phyloP scores from a whole-genome alignment of 2,113 vertebrate species.

The Tyto alba region DNA sequence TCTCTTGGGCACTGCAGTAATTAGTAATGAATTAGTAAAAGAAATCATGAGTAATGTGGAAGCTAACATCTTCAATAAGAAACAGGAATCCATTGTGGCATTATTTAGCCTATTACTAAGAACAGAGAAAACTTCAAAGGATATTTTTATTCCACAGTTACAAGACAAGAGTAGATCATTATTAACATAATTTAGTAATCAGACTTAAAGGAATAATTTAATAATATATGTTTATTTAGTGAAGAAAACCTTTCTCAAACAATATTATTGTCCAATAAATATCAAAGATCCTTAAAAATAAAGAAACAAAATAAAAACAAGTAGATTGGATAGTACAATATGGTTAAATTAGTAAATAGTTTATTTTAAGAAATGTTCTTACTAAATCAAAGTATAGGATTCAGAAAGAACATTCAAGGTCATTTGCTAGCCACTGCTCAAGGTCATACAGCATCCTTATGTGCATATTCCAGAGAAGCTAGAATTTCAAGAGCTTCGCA shows the following conservation, averaged over 20 bases:
- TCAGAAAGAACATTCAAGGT: not conserved
- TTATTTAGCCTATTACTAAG: not conserved
- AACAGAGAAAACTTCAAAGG: conserved; percentile 18
- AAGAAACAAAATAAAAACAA: not conserved
- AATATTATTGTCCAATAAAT: not conserved
- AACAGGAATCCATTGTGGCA: not conserved
- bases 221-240: not conserved
- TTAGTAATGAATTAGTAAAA: conserved; percentile 13
- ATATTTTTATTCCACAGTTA: not conserved
- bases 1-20: not conserved
- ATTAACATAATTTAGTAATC: conserved; percentile 1
- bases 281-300: not conserved
- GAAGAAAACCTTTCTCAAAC: not conserved
- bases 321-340: not conserved
- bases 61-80: not conserved
- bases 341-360: not conserved
- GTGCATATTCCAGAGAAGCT: not conserved
- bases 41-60: not conserved
- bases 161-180: not conserved
- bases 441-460: not conserved
- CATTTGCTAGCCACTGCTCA: not conserved
- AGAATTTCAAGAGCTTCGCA: not conserved
- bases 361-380: not conserved
- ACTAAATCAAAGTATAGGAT: not conserved
- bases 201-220: not conserved